These are phyloP conservation scores for Uropsilus gracilis DNA, from an alignment of 2,113 vertebrate genomes.

Conservation along the genomic window DNA sequence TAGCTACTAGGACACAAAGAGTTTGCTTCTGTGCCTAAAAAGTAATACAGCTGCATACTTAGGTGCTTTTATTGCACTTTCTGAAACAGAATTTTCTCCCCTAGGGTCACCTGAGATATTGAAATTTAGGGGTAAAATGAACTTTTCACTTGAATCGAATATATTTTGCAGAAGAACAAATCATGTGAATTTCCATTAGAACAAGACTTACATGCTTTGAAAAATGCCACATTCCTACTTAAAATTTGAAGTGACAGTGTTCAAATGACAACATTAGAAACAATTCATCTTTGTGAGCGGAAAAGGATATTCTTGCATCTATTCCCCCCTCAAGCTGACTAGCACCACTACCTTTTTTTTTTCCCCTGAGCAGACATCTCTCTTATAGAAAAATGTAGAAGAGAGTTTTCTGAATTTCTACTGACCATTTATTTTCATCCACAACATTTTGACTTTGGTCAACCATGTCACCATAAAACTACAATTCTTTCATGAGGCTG, in stretches of 20 bases:
- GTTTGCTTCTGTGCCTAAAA: conserved; percentile 60
- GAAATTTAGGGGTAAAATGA: conserved; percentile 37
- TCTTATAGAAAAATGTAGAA: conserved; percentile 4
- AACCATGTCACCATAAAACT: not conserved
- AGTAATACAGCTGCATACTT: not conserved
- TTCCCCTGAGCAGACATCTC: not conserved
- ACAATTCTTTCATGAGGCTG: not conserved
- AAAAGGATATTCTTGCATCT: not conserved
- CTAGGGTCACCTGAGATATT: not conserved
- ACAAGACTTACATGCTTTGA: not conserved
- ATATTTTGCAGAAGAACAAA: not conserved
- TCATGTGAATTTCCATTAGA: not conserved
- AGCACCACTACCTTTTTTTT: not conserved
- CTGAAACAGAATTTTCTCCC: not conserved
- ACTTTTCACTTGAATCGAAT: not conserved
- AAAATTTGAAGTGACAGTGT: conserved; percentile 19
- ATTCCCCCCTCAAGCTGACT: not conserved
- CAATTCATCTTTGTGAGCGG: conserved; percentile 46
- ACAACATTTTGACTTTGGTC: not conserved
- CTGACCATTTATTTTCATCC: not conserved
- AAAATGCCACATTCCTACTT: not conserved
- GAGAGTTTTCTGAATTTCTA: conserved; percentile 36
- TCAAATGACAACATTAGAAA: conserved; percentile 35
- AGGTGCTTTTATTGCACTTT: not conserved
- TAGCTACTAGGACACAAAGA: conserved; percentile 58